Base-by-base conservation (phyloP, 2,113 vertebrate genomes). In the Anarhynchus alexandrinus region DNA sequence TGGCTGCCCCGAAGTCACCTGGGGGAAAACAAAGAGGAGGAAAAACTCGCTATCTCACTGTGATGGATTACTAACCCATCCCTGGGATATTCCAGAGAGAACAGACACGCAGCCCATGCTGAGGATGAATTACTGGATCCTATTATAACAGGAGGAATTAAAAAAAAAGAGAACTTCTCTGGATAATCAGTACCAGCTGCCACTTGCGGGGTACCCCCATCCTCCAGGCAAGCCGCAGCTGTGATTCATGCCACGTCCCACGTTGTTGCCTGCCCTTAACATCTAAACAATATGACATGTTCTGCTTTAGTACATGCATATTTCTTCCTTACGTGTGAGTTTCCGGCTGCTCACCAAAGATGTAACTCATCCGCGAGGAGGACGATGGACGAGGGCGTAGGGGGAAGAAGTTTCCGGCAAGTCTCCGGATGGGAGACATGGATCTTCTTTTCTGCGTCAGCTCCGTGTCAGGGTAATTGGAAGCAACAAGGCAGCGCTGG, bases 151-250 rank as follows among this genome's bases (percentile, higher is more conserved):
- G 45, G 57, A 91, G 30, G 51, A 70, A 65, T 62, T 32, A 17
- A 43, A 42, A 80, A 43, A 52, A 66, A 40, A 1, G 20, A 93
- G 40, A 81, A 47, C 32, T 52, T 69, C 69, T 54, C 15, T 3
- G 8, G 67, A 85, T 96, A 96, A 96, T 95, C 78, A 92, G 73
- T 81, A 92, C 88, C 88, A 72, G 32, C 80, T 95, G 93, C 87
- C 61, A 40, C 36, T 82, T 66, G 59, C 5, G 0, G 59, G 83
- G 74, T 54, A 69, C 52, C 43, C 26, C 72, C 83, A 86, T 65
- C 71, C 70, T 78, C 66, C 89, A 80, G 73, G 78, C 51, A 71
- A 89, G 45, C 45, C 1, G 0, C 52, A 66, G 77, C 52, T 71
- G 81, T 90, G 95, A 96, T 92, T 96, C 86, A 74, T 93, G 69